A percentile compares a stretch with the other conserved stretches of the same genome.
Evolutionary conservation across 2,888 invertebrate species (phyloP).

Genomic region (Yponomeuta malinellus): DNA sequence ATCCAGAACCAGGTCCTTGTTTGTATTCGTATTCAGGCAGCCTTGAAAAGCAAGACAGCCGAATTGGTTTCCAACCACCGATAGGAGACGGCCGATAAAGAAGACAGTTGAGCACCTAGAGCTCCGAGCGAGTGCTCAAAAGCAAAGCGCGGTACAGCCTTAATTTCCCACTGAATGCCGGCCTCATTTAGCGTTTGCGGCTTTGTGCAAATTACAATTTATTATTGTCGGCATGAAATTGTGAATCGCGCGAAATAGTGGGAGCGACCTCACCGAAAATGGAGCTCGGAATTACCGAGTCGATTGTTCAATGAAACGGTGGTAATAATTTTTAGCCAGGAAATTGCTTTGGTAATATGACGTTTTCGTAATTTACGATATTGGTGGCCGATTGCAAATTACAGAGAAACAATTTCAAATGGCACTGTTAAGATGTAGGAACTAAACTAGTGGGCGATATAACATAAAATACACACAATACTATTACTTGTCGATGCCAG

Average conservation of each 20-base stretch:
- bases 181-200: slow-evolving; percentile 1
- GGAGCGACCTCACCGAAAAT: neutral
- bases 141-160: neutral
- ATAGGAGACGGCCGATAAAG: too few species aligned
- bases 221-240: neutral
- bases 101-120: neutral
- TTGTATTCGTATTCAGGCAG: too few species aligned
- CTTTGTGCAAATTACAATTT: neutral
- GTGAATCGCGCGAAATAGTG: neutral
- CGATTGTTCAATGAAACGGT: neutral
- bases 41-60: too few species aligned
- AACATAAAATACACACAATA: too few species aligned
- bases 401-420: too few species aligned
- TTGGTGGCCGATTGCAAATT: too few species aligned
- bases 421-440: too few species aligned
- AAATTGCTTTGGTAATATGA: neutral
- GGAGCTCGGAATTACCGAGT: neutral
- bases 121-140: neutral
- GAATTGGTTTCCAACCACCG: too few species aligned
- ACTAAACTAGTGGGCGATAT: too few species aligned
- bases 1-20: too few species aligned
- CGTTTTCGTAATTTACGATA: too few species aligned
- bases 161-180: neutral
- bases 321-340: neutral
- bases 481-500: too few species aligned